Base-by-base conservation (phyloP, 1,140 invertebrate species). In the Dolichoris vasculosae region DNA sequence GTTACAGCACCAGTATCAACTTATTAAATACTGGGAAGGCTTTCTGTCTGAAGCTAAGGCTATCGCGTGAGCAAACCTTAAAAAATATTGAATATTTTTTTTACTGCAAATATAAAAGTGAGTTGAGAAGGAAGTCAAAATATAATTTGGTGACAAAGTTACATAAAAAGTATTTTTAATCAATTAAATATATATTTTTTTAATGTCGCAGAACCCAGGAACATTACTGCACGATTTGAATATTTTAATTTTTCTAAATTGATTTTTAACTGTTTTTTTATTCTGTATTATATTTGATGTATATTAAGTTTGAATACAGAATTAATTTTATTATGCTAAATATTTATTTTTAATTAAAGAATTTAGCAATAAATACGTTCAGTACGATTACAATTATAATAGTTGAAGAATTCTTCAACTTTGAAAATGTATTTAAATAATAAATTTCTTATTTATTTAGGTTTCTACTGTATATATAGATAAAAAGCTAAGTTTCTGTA, bases 1-100 rank as follows among this genome's bases (percentile, higher is more conserved):
- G 91, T 95, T 99, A 94, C 96, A 97, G 84, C 98, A 98, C 91
- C 98, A 99, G 93, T 96, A 99, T 91, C 97, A 99, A 95, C 94
- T 98, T n/a, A 97, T 99, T 82, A 97, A 98, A 91, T 97, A 97
- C 91, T 99, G 98, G 98, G 98, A 99, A 92, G 96, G 96, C 23
- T 99, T 99, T 93, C 93, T 98, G 84, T 98, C 98, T 2, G 97
- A 98, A 93, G 98, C 98, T 17, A 96, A 97, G 92, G 96, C 97
- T 77, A 97, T 98, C 91, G 96, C 95, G 92, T 96, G 94, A 95
- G 89, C 88, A 73, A 59, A 23, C 13, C 20, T 69, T 71, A 26
- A 30, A 51, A 71, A 17, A 78, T 20, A 6, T 4, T 46, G 23
- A 26, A 80, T 40, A 26, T 8, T 43, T 79, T 80, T 78, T 80